phyloP scores from a whole-genome alignment of 2,888 invertebrate genomes.

The Notodonta dromedarius region DNA sequence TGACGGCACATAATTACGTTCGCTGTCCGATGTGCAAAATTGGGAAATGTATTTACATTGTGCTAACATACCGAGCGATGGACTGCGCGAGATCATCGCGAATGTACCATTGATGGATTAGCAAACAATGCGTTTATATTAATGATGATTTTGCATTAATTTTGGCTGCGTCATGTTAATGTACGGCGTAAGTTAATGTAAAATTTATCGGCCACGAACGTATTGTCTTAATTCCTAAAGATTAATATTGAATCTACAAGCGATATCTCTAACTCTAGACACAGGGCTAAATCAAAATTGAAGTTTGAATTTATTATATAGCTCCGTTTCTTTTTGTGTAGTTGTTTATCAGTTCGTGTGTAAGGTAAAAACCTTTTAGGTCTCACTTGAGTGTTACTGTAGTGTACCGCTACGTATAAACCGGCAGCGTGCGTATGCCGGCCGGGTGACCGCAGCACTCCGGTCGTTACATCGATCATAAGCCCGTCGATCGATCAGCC shows the following conservation, averaged over 20 bases:
- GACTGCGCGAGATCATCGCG: slow-evolving; percentile 29
- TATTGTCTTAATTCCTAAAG: too few relatives aligned
- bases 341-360: too few relatives aligned
- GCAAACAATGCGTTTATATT: not conserved
- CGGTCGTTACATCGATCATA: slow-evolving; percentile 3
- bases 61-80: slow-evolving; percentile 8
- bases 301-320: too few relatives aligned
- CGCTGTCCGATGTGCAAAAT: slow-evolving; percentile 13
- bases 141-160: not conserved
- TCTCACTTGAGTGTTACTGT: not conserved
- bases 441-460: not conserved
- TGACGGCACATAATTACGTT: slow-evolving; percentile 19
- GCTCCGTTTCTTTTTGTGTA: too few relatives aligned
- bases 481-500: not conserved
- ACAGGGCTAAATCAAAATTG: too few relatives aligned
- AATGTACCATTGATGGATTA: slow-evolving; percentile 18
- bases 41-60: slow-evolving; percentile 24
- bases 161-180: too few relatives aligned
- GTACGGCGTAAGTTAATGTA: too few relatives aligned
- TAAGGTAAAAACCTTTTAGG: not conserved
- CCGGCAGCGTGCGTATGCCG: not conserved
- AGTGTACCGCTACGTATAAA: not conserved
- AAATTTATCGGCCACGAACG: too few relatives aligned
- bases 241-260: too few relatives aligned
- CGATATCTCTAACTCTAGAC: too few relatives aligned